A percentile compares a stretch with the other conserved stretches of the same genome.
These are phyloP conservation scores for Synergus japonicus DNA, from an alignment of 2,888 invertebrate genomes.

Conservation along the genomic window DNA sequence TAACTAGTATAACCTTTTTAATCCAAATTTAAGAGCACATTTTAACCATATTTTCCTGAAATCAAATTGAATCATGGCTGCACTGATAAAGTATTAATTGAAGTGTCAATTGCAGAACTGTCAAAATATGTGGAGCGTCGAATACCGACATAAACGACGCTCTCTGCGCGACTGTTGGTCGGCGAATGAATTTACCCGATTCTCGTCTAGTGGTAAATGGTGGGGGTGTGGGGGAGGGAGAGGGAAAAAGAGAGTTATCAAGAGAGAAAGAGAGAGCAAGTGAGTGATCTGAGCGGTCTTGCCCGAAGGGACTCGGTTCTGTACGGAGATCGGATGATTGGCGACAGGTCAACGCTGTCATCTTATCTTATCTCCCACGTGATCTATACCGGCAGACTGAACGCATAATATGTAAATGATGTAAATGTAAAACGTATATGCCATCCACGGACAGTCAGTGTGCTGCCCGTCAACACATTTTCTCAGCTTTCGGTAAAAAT, in stretches of 20 bases:
- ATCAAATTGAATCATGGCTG: conserved; percentile 21
- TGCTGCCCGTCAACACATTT: conserved; percentile 38
- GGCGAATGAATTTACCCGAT: conserved; percentile 45
- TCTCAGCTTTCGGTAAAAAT: conserved; percentile 24
- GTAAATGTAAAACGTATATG: conserved; percentile 29
- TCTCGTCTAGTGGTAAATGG: conserved; percentile 45
- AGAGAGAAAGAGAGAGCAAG: conserved; percentile 46
- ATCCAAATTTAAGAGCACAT: not conserved
- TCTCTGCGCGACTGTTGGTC: conserved; percentile 49
- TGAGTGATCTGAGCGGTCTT: conserved; percentile 48
- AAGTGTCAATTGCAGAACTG: conserved; percentile 6
- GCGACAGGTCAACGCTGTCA: conserved; percentile 50
- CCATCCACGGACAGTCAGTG: not conserved
- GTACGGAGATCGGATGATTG: conserved; percentile 43
- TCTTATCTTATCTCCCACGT: conserved; percentile 41
- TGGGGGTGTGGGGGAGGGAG: conserved; percentile 42
- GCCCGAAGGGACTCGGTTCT: conserved; percentile 42
- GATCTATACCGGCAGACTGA: conserved; percentile 18
- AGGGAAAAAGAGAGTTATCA: conserved; percentile 18
- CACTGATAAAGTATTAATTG: not conserved
- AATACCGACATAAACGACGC: conserved; percentile 40
- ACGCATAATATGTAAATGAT: conserved; percentile 33
- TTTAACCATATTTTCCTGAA: conserved; percentile 28
- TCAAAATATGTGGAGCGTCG: not conserved
- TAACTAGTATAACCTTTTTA: not conserved